Base-by-base conservation (phyloP, 2,113 vertebrate genomes). In the Ceratotherium simum region DNA sequence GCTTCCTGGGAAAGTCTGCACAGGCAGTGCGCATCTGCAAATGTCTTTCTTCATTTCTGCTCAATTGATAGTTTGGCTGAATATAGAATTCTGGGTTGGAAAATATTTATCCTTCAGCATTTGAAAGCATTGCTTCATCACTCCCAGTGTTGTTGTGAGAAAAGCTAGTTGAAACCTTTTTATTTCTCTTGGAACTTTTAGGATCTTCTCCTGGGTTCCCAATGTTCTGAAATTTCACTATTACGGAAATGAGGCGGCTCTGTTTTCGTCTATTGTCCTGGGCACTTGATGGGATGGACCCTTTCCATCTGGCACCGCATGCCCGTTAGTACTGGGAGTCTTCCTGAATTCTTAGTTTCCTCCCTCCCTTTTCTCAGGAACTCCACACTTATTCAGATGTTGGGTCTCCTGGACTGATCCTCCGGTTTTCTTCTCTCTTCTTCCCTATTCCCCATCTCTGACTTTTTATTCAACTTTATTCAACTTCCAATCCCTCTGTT, bases 391-490 rank as follows among this genome's bases (percentile, higher is more conserved):
- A 56, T 9, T 92, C 69, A 60, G 13, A 69, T 79, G 29, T 0
- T 25, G 25, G 18, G 39, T 31, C 67, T 83, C 9, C 33, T 79
- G 39, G 14, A 8, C 23, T 27, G 3, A 81, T 29, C 31, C 73
- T 60, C 46, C 82, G 33, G 16, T 76, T 73, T 36, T 65, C 80
- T 90, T 42, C 3, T 42, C 88, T 96, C 33, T 20, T 51, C 36
- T 70, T 67, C 36, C 16, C 69, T 58, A 13, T 60, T 85, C 72
- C 67, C 78, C 67, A 54, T 65, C 65, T 95, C 67, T 39, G 39
- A 27, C 31, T 33, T 96, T 82, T 79, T 87, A 51, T 70, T 92
- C 25, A 64, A 27, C 64, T 86, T 87, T 33, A 56, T 80, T 39
- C 42, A 42, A 42, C 36, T 85, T 79, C 31, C 39, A 88, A 14